Evolutionary conservation across 2,888 invertebrate genomes (phyloP).

Genomic region (Drosophila formosana): DNA sequence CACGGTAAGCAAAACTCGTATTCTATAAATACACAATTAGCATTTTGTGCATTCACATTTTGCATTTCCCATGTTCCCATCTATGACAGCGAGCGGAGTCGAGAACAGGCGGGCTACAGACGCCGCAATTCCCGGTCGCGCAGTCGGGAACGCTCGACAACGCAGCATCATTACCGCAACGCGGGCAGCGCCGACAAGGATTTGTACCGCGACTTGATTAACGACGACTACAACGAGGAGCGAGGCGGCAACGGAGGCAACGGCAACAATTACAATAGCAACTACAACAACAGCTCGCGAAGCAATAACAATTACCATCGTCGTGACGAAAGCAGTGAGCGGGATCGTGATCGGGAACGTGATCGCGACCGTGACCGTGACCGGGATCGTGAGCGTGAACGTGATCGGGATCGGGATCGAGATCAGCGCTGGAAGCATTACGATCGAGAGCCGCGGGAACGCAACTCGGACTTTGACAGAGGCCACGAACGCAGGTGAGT

Average conservation of each 20-base stretch:
- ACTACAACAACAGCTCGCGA: constrained; percentile 63
- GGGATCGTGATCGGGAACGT: constrained; percentile 56
- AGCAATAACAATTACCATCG: constrained; percentile 60
- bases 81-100: constrained; percentile 77
- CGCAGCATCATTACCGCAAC: constrained; percentile 52
- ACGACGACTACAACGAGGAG: constrained; percentile 84
- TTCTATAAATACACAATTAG: constrained; percentile 3
- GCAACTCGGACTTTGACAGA: constrained; percentile 58
- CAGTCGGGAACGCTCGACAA: constrained; percentile 82
- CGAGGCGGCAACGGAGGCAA: constrained; percentile 72
- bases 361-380: constrained; percentile 47
- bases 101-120: constrained; percentile 75
- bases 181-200: constrained; percentile 79
- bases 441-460: constrained; percentile 63
- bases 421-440: constrained; percentile 66
- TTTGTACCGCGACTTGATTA: constrained; percentile 83
- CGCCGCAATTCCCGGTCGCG: constrained; percentile 82
- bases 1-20: constrained; percentile 55
- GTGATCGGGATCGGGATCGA: constrained; percentile 50
- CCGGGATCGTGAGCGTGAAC: constrained; percentile 49
- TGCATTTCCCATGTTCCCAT: background rate
- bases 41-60: constrained; percentile 6
- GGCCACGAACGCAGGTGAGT: constrained; percentile 57
- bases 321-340: constrained; percentile 67
- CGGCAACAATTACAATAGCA: constrained; percentile 24